Base-by-base conservation (phyloP, 1,140 invertebrate genomes). In the Sycophila sp. region DNA sequence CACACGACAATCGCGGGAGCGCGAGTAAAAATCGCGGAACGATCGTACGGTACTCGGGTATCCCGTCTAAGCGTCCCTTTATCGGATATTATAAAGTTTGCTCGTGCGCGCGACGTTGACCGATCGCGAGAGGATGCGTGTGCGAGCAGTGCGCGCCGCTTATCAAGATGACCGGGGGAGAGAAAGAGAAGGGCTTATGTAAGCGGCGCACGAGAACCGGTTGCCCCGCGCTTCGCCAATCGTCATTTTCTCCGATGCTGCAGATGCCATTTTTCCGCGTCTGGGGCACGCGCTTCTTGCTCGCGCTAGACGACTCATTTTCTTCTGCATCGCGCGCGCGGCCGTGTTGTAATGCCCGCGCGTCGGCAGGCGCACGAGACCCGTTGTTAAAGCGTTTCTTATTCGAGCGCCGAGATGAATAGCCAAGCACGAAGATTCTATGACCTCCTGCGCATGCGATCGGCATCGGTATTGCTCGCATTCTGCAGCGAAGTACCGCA, bases 81-180 rank as follows among this genome's bases (percentile, higher is more conserved):
- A 56, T 56, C 28, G 53, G 28, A 19, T 13, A 56, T 56, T 34
- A 56, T 56, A 32, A 34, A 56, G 53, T 56, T 56, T 32, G 5
- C 45, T 17, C 10, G 28, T 28, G 30, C 53, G 30, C 15, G 15
- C 68, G 72, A 73, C 74, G 68, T 73, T 71, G 74, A 76, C 38
- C 59, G 69, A 76, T 73, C 60, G 32, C 32, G 32, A 28, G 55
- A 34, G 30, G 30, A 10, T 36, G 55, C 26, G 24, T 11, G 49
- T 2, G 10, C 15, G 49, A n/a, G n/a, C n/a, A 4, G 40, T 7
- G 7, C 40, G 40, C 2, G 11, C 30, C 60, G 19, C 28, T 51
- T 64, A 64, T 51, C 60, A 51, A 42, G 42, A 51, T 51, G 28
- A 62, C 26, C 26, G 28, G 22, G 4, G 28, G 49, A 6, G 22